Evolutionary conservation across 2,113 vertebrate species (phyloP), one percentile per base, ranked within the genome.

Genomic region (Datnioides undecimradiatus): DNA sequence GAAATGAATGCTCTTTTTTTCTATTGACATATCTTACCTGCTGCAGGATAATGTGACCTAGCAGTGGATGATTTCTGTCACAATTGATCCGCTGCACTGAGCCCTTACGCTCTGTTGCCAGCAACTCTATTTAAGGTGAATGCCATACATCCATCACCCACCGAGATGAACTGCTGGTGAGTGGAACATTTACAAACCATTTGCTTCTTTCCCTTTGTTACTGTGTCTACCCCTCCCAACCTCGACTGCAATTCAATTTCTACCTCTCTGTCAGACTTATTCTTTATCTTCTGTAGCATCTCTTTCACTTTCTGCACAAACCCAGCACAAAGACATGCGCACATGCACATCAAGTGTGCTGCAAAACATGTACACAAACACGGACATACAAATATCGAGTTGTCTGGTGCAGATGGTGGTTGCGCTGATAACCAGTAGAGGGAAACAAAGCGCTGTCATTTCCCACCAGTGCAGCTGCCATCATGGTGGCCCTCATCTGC

Each of bases 381-480:
- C 59, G 72, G 27, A 76, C 38, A 74, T 78, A 33, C 43, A 86
- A 66, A 80, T 82, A n/a, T 43, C 9, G 63, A 43, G 14, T 29
- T 29, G 17, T 41, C 58, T 57, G 46, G 58, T 52, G 36, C 67
- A 65, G 65, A 79, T 49, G 64, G 88, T 27, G 19, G 59, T 87
- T 85, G 64, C 76, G 17, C 41, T 41, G 27, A 11, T 65, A n/a
- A 84, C 88, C 92, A 92, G 88, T 82, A 94, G 94, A 94, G 92
- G 92, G 94, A 93, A 93, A 92, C 86, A 92, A 83, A 88, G 93
- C 10, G 16, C 92, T 79, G 41, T 33, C 62, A 52, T 76, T 82
- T n/a, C 27, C 59, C 38, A 41, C 48, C 69, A 38, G 2, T 29
- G 57, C 64, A 59, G 73, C 72, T 73, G 51, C 73, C 27, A 34